phyloP scores from a whole-genome alignment of 2,797 vertebrate species.

The Catostomus latipinnis region DNA sequence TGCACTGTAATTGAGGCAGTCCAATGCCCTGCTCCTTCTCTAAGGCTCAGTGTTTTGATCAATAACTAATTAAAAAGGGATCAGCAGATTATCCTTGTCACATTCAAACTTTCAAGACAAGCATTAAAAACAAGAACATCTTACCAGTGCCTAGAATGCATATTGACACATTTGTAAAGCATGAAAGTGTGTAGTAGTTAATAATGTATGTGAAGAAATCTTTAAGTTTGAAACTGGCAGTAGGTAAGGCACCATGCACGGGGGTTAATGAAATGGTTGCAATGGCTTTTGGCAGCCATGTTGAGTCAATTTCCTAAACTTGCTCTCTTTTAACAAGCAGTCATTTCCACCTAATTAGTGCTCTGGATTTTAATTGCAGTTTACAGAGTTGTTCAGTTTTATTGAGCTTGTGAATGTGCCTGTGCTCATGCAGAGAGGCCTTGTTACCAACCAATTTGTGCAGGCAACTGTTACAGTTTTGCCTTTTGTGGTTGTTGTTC shows the following conservation, averaged over 20 bases:
- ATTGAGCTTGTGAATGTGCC: slow-evolving; percentile 59
- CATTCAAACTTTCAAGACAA: neutral
- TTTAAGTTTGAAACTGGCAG: too few relatives aligned
- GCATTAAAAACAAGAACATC: neutral
- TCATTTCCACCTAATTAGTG: slow-evolving; percentile 67
- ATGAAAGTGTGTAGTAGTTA: neutral
- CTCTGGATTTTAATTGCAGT: slow-evolving; percentile 63
- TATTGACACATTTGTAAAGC: neutral
- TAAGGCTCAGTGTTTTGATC: slow-evolving; percentile 13
- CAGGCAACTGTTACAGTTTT: slow-evolving; percentile 20
- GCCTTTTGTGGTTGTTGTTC: slow-evolving; percentile 63
- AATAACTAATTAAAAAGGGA: slow-evolving; percentile 29
- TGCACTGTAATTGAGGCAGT: neutral
- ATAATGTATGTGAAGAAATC: neutral
- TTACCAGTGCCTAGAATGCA: neutral
- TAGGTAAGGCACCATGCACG: neutral
- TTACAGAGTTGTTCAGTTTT: slow-evolving; percentile 59
- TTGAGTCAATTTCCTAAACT: slow-evolving; percentile 32
- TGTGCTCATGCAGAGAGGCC: slow-evolving; percentile 25
- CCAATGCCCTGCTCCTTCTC: neutral
- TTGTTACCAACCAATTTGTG: neutral
- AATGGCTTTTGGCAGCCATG: neutral
- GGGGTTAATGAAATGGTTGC: neutral
- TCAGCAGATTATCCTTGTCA: slow-evolving; percentile 13
- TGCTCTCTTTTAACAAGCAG: slow-evolving; percentile 60